Percentiles rank a stretch among this genome's conserved stretches.
These are phyloP conservation scores for Leptonema lineaticorne DNA, from an alignment of 1,140 invertebrate genomes.

Conservation along the genomic window DNA sequence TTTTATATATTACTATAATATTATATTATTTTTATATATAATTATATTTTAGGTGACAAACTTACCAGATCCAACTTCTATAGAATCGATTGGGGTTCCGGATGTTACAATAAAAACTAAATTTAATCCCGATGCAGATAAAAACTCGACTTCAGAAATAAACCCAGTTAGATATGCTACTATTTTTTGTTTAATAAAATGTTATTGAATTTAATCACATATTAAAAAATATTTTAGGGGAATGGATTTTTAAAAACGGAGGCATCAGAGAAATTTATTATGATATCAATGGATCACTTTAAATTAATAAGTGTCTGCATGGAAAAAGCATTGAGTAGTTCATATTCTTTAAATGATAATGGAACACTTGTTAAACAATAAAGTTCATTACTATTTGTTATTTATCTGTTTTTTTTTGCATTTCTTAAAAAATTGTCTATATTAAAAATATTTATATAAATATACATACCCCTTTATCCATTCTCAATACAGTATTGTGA, in stretches of 20 bases:
- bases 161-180: background rate
- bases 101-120: constrained; percentile 12
- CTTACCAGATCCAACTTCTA: background rate
- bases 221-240: constrained; percentile 31
- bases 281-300: background rate
- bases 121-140: background rate
- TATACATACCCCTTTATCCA: constrained; percentile 76
- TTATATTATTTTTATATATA: background rate
- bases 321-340: constrained; percentile 49
- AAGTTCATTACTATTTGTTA: background rate
- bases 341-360: constrained; percentile 51
- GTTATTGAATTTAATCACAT: background rate
- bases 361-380: constrained; percentile 43
- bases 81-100: background rate
- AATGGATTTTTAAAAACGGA: constrained; percentile 15
- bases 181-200: background rate
- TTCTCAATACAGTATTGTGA: constrained; percentile 73
- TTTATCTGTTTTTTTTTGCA: background rate
- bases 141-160: background rate
- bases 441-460: background rate
- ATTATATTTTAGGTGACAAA: constrained; percentile 19
- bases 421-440: constrained; percentile 5
- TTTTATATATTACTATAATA: constrained; percentile 19
- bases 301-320: constrained; percentile 47
- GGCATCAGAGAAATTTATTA: constrained; percentile 27